Conservation (phyloP, 2,797 vertebrate genomes). For the Argentina silus region DNA sequence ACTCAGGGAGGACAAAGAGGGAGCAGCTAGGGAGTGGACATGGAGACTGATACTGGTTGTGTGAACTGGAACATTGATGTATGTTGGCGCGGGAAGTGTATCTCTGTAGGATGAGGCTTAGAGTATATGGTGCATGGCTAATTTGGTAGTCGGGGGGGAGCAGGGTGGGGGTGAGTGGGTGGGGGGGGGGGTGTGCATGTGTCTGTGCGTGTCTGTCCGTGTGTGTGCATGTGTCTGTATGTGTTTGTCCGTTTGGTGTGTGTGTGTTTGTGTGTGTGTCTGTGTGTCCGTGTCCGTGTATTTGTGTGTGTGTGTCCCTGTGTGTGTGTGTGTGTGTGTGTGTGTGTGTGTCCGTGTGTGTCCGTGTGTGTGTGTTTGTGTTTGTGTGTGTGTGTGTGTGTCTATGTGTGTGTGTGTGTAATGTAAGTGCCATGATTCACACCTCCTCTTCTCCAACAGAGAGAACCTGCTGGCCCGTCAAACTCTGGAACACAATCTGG, state of each 20-base stretch:
- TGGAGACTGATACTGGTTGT: background rate
- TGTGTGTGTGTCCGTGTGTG: constrained; percentile 6
- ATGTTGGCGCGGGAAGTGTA: background rate
- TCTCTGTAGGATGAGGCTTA: constrained; percentile 27
- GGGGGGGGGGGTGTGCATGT: constrained; percentile 28
- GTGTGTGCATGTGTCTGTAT: background rate
- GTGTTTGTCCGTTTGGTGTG: background rate
- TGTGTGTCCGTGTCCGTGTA: too few species aligned
- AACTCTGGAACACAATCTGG: constrained; percentile 89
- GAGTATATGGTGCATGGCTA: constrained; percentile 65
- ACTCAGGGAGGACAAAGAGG: too few species aligned
- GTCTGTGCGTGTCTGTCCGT: constrained; percentile 31
- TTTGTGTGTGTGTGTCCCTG: background rate
- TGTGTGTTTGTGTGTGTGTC: too few species aligned
- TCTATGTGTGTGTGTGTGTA: constrained; percentile 3
- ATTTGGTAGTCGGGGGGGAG: constrained; percentile 46
- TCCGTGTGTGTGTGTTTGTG: constrained; percentile 9
- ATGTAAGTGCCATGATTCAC: constrained; percentile 13
- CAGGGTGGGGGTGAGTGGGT: constrained; percentile 28
- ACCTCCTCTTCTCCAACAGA: constrained; percentile 69
- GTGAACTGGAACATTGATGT: constrained; percentile 30
- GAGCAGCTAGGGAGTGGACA: too few species aligned
- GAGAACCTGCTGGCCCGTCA: constrained; percentile 90
- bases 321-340: constrained; percentile 7
- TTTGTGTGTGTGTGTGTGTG: background rate